Conservation (phyloP, 2,113 vertebrate genomes). For the Chamaetylas fuelleborni region DNA sequence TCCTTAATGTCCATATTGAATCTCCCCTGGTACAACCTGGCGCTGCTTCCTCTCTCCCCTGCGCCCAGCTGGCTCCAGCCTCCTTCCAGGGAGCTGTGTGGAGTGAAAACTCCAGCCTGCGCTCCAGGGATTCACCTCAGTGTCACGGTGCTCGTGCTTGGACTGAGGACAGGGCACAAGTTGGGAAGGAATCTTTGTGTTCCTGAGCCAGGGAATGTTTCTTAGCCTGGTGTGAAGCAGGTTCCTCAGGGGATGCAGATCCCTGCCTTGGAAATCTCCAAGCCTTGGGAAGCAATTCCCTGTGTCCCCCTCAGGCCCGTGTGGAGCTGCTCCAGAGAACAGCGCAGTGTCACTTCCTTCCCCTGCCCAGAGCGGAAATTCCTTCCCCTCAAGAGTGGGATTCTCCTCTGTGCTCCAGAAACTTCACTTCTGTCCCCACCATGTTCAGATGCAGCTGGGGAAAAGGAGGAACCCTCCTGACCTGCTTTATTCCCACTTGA, state of each 20-base stretch:
- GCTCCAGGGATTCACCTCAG: neutral
- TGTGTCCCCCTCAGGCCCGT: neutral
- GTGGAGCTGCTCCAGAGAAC: neutral
- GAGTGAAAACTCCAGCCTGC: neutral
- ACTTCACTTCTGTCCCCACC: neutral
- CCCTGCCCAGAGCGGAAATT: neutral
- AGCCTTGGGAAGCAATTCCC: neutral
- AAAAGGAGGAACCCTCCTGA: neutral
- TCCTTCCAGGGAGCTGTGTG: neutral
- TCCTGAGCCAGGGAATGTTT: neutral
- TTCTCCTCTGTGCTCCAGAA: neutral
- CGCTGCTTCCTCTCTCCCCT: neutral
- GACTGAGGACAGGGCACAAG: accelerated
- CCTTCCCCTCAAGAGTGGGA: neutral
- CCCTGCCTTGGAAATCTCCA: accelerated
- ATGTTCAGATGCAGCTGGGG: accelerated
- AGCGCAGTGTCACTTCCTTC: neutral
- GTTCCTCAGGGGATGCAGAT: accelerated
- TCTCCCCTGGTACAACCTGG: neutral
- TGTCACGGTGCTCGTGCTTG: accelerated
- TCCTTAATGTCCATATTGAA: neutral
- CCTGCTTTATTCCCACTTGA: accelerated
- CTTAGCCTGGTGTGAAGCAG: accelerated
- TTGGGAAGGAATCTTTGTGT: neutral
- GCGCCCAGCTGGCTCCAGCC: neutral